These are phyloP conservation scores for Drosophila parabipectinata DNA, from an alignment of 1,140 invertebrate genomes.

Conservation along the genomic window DNA sequence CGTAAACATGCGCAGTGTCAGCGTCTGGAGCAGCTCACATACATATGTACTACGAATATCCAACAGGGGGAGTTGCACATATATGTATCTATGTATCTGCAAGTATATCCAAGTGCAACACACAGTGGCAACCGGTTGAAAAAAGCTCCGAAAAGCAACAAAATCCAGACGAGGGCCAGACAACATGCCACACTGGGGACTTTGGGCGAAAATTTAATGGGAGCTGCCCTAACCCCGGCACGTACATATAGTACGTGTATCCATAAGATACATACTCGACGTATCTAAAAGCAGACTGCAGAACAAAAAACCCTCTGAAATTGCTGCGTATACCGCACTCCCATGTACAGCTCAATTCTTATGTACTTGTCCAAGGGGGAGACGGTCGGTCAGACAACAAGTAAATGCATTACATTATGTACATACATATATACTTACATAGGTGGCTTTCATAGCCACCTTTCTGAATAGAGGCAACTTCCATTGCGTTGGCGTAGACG, in stretches of 20 bases:
- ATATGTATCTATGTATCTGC: slow-evolving; percentile 23
- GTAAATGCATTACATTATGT: slow-evolving; percentile 25
- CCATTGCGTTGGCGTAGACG: slow-evolving; percentile 39
- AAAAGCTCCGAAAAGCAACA: slow-evolving; percentile 17
- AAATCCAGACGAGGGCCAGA: slow-evolving; percentile 49
- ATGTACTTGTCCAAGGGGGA: slow-evolving; percentile 19
- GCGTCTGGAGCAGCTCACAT: slow-evolving; percentile 17
- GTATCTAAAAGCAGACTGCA: slow-evolving; percentile 9
- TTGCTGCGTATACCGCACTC: slow-evolving; percentile 4
- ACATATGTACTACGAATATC: neutral
- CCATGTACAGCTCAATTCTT: neutral
- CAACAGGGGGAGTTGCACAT: slow-evolving; percentile 2
- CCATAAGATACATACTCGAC: neutral
- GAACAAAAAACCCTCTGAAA: slow-evolving; percentile 26
- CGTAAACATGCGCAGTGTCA: slow-evolving; percentile 56
- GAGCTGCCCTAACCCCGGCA: slow-evolving; percentile 1
- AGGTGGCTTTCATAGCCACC: slow-evolving; percentile 15
- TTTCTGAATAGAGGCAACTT: slow-evolving; percentile 42
- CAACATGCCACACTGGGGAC: slow-evolving; percentile 30
- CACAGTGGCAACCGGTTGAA: slow-evolving; percentile 33
- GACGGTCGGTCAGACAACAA: slow-evolving; percentile 13
- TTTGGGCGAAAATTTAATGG: slow-evolving; percentile 18
- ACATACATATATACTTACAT: neutral
- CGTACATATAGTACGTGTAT: neutral
- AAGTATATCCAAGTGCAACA: slow-evolving; percentile 34